These are phyloP conservation scores for Pomatorhinus ruficollis DNA, from an alignment of 2,113 vertebrate genomes.

Conservation along the genomic window DNA sequence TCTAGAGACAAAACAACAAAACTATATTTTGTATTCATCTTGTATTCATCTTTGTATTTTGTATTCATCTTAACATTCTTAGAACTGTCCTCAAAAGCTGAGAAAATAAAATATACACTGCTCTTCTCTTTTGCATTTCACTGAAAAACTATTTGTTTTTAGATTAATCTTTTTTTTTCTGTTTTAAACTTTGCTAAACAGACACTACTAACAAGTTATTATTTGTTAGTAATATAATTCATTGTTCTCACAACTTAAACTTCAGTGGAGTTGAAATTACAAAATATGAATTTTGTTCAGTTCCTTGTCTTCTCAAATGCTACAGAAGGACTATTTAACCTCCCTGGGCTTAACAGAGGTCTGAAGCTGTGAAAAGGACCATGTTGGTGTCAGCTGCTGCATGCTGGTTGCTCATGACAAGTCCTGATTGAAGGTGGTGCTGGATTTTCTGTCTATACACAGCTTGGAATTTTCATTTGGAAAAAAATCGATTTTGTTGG, in stretches of 20 bases:
- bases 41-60: not conserved
- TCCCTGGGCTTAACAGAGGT: not conserved
- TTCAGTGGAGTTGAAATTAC: not conserved
- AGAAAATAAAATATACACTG: not conserved
- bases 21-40: not conserved
- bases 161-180: not conserved
- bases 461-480: not conserved
- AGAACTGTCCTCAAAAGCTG: not conserved
- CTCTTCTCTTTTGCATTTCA: not conserved
- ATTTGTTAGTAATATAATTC: not conserved
- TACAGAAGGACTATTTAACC: not conserved
- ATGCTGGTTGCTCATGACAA: fast-evolving
- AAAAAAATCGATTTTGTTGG: not conserved
- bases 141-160: not conserved
- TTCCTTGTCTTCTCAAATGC: not conserved
- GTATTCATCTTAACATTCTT: not conserved
- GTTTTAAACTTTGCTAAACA: not conserved
- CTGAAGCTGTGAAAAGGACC: not conserved
- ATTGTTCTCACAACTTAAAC: not conserved
- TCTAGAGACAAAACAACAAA: not conserved
- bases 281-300: not conserved
- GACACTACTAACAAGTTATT: not conserved
- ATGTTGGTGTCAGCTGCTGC: not conserved
- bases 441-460: not conserved
- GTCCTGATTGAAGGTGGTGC: not conserved